These are phyloP conservation scores for Theretra japonica DNA, from an alignment of 2,888 invertebrate species.

Conservation along the genomic window DNA sequence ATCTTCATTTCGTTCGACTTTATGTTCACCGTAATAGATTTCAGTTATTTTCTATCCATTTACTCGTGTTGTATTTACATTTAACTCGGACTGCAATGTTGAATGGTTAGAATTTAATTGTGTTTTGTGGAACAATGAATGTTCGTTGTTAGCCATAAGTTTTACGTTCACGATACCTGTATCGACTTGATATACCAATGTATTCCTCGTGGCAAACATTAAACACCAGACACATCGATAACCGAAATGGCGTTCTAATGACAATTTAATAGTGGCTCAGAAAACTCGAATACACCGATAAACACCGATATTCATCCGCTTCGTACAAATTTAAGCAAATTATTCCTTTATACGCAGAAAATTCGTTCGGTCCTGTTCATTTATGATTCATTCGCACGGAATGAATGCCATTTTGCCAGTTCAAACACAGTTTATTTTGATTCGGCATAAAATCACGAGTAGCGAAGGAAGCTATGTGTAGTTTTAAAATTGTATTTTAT, in stretches of 20 bases:
- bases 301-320: constrained; percentile 40
- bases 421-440: constrained; percentile 19
- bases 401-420: constrained; percentile 35
- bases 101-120: background rate
- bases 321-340: constrained; percentile 36
- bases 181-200: background rate
- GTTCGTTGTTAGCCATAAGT: background rate
- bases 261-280: constrained; percentile 64
- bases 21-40: background rate
- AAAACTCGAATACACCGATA: constrained; percentile 50
- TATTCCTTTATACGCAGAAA: constrained; percentile 37
- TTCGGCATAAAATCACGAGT: background rate
- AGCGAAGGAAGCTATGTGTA: too few relatives aligned
- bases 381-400: constrained; percentile 39
- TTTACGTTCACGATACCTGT: background rate
- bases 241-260: constrained; percentile 62
- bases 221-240: constrained; percentile 50
- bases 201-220: constrained; percentile 45
- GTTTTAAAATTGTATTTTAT: too few relatives aligned
- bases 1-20: constrained; percentile 1
- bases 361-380: constrained; percentile 35
- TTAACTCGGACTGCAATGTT: background rate
- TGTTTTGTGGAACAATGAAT: background rate
- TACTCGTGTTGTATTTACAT: too few relatives aligned
- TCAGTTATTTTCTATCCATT: too few relatives aligned